A percentile compares a stretch with the other conserved stretches of the same genome.
Conservation (phyloP, 2,113 vertebrate species). For the Tyto alba region DNA sequence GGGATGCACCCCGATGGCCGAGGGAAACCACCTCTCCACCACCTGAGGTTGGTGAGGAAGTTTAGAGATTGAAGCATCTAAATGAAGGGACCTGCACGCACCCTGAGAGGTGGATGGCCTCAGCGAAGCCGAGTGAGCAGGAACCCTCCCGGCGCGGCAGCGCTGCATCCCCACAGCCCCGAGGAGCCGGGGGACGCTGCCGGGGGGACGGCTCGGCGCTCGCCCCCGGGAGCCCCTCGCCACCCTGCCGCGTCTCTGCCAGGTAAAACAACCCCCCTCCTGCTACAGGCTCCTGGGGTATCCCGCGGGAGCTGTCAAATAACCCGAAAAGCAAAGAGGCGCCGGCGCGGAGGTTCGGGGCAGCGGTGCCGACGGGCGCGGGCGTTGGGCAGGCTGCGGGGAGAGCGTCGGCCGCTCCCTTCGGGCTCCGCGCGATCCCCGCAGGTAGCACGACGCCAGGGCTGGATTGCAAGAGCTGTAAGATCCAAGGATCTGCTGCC, state of each 20-base stretch:
- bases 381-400: not conserved
- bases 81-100: not conserved
- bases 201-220: rapidly evolving
- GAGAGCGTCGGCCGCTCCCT: not conserved
- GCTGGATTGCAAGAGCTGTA: not conserved
- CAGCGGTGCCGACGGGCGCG: rapidly evolving
- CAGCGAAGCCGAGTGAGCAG: not conserved
- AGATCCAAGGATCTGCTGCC: no score
- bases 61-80: no score
- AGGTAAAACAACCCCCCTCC: not conserved
- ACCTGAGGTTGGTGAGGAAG: not conserved
- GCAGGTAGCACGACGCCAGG: no score
- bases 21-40: not conserved
- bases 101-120: no score
- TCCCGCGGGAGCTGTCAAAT: not conserved
- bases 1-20: rapidly evolving
- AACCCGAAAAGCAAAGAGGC: not conserved
- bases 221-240: not conserved
- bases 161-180: no score
- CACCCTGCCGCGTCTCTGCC: not conserved
- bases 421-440: not conserved
- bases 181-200: not conserved
- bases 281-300: not conserved
- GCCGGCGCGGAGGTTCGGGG: not conserved
- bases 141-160: not conserved